Conservation (phyloP, 2,797 vertebrate genomes). For the Xiphorhynchus erythropygius region DNA sequence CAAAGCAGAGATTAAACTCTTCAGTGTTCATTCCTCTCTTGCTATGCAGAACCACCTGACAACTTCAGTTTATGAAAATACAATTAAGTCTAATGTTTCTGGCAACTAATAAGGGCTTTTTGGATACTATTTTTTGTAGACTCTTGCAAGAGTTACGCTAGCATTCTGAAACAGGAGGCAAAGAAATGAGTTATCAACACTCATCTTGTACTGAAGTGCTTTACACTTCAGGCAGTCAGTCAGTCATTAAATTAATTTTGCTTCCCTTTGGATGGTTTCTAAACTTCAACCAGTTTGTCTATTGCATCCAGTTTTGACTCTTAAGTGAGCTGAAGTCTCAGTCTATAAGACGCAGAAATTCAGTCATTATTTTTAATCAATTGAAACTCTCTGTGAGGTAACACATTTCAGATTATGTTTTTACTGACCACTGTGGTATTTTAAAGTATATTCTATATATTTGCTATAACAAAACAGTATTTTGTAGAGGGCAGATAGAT, state of each 20-base stretch:
- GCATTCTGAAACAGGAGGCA: neutral
- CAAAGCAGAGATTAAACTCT: neutral
- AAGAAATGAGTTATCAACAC: neutral
- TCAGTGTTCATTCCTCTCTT: neutral
- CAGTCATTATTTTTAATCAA: neutral
- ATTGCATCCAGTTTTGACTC: neutral
- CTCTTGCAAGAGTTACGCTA: neutral
- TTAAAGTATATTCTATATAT: neutral
- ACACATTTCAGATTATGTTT: neutral
- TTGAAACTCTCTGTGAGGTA: neutral
- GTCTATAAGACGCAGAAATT: neutral
- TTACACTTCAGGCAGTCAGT: neutral
- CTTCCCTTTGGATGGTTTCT: neutral
- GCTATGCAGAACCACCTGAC: neutral
- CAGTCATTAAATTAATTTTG: neutral
- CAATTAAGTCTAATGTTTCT: neutral
- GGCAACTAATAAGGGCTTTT: neutral
- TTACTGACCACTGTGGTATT: neutral
- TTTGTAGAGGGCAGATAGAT: neutral
- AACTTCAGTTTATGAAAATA: neutral
- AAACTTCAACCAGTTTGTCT: neutral
- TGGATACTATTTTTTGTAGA: neutral
- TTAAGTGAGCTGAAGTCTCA: neutral
- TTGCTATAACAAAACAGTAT: neutral
- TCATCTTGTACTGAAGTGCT: neutral